Percentiles rank a stretch among this genome's conserved stretches.
Evolutionary conservation across 35 echinoderm and acorn worm species (phyloP).

Genomic region (Acanthaster planci): DNA sequence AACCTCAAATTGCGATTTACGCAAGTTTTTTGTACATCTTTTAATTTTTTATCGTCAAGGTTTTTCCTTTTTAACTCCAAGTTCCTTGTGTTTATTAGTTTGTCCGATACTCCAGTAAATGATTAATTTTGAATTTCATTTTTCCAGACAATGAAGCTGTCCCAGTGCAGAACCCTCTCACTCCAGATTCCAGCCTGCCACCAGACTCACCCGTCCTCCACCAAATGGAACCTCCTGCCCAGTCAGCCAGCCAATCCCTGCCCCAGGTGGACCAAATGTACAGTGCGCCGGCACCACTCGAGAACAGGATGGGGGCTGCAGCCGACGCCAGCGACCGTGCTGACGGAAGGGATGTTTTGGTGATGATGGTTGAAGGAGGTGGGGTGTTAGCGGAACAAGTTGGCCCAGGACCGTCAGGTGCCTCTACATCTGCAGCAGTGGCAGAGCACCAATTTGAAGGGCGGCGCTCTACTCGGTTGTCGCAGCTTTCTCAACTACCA

Average conservation of each 20-base stretch:
- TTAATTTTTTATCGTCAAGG: neutral
- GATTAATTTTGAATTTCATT: neutral
- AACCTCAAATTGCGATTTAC: too few species aligned
- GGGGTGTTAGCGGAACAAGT: neutral
- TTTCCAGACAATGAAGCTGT: conserved; percentile 63
- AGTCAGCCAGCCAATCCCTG: conserved; percentile 27
- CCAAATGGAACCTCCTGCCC: conserved; percentile 42
- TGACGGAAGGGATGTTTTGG: neutral
- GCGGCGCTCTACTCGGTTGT: neutral
- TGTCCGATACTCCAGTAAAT: neutral
- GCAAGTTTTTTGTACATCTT: neutral
- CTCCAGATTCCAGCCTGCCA: conserved; percentile 67
- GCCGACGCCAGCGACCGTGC: neutral
- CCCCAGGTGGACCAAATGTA: neutral
- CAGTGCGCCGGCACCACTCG: neutral
- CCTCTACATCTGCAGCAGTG: neutral
- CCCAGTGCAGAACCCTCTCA: conserved; percentile 45
- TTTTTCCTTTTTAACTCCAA: neutral
- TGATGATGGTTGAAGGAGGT: neutral
- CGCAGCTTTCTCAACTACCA: conserved; percentile 1
- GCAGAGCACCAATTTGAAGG: conserved; percentile 2
- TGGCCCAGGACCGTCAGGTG: neutral
- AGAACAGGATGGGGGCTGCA: neutral
- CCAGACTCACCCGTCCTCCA: conserved; percentile 18
- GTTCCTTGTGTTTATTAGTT: neutral